Evolutionary conservation across 92 coral and sea anemone species (phyloP), one percentile per base, ranked within the genome.

Genomic region (Palythoa grandiflora): DNA sequence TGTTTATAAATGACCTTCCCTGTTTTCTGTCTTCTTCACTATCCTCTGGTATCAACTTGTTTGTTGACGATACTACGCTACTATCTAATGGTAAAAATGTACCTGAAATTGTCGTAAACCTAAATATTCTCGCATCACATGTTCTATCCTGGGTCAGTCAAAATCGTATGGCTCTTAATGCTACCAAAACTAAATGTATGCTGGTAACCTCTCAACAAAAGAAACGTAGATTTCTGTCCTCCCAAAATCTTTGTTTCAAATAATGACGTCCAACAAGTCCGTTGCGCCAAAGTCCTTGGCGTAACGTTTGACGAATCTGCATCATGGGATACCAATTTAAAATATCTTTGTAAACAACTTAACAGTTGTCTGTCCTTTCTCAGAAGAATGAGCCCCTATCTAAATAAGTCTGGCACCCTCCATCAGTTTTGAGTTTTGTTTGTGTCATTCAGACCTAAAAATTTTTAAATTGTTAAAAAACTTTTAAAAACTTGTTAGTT

Each of bases 201-300:
- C 71, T 17, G 36, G 71, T 65, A 65, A n/a, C 37, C 71, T 65
- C 71, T 65, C 71, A 65, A 65, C 71, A 65, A 65, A 65, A 3
- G 6, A 3, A 65, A 55, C 17, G 71, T 21, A 20, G 71, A 65
- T 37, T 65, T 37, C 38, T 59, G 65, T 13, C n/a, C 65, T 59
- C 65, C 65, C 0, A 59, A 59, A 59, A 2, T 59, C 65, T 59
- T 59, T 59, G 65, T 59, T 2, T 59, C 65, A 14, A 10, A 10
- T 59, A 59, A 59, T 59, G 20, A 59, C 65, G 13, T 59, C 65
- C 17, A 59, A 59, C 65, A 59, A 59, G 20, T 59, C 65, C 1
- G 65, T 59, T 59, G 19, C 19, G 65, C 65, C 65, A 59, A 59
- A 59, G 65, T 59, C 65, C n/a, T 59, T 59, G 65, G 5, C 19